phyloP scores from a whole-genome alignment of 1,140 invertebrate genomes.

The Dendroctonus valens region DNA sequence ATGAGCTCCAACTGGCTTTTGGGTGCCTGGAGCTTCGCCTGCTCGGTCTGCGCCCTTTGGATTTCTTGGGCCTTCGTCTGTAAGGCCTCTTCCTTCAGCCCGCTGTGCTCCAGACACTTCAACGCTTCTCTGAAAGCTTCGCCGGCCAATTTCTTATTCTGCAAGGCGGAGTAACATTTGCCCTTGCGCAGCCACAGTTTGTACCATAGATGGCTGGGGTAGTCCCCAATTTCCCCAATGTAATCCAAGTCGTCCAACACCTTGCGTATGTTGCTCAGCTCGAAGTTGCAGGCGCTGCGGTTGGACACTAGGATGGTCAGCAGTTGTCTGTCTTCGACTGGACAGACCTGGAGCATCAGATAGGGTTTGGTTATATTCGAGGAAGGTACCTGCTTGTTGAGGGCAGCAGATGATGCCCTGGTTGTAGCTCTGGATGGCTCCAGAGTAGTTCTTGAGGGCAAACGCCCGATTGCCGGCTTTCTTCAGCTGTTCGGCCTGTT shows the following conservation, averaged over 20 bases:
- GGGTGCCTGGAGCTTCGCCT: slow-evolving; percentile 3
- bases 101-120: slow-evolving; percentile 37
- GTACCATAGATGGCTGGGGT: slow-evolving; percentile 52
- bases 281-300: slow-evolving; percentile 82
- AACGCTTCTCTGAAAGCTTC: slow-evolving; percentile 46
- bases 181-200: slow-evolving; percentile 37
- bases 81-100: slow-evolving; percentile 38
- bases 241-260: slow-evolving; percentile 74
- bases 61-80: slow-evolving; percentile 43
- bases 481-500: slow-evolving; percentile 65
- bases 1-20: slow-evolving; percentile 28
- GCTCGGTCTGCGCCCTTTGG: slow-evolving; percentile 30
- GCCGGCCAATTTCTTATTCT: slow-evolving; percentile 43
- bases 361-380: background rate
- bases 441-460: slow-evolving; percentile 70
- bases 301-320: slow-evolving; percentile 79
- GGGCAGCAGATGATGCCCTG: slow-evolving; percentile 66
- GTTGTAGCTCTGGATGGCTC: slow-evolving; percentile 73
- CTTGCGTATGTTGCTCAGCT: slow-evolving; percentile 70
- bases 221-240: slow-evolving; percentile 66
- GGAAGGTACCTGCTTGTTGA: slow-evolving; percentile 60
- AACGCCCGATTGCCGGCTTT: slow-evolving; percentile 77
- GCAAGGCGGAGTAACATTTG: slow-evolving; percentile 38
- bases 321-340: slow-evolving; percentile 56
- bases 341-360: slow-evolving; percentile 15